A percentile compares a stretch with the other conserved stretches of the same genome.
These are phyloP conservation scores for Eclectus roratus DNA, from an alignment of 2,113 vertebrate species.

Conservation along the genomic window DNA sequence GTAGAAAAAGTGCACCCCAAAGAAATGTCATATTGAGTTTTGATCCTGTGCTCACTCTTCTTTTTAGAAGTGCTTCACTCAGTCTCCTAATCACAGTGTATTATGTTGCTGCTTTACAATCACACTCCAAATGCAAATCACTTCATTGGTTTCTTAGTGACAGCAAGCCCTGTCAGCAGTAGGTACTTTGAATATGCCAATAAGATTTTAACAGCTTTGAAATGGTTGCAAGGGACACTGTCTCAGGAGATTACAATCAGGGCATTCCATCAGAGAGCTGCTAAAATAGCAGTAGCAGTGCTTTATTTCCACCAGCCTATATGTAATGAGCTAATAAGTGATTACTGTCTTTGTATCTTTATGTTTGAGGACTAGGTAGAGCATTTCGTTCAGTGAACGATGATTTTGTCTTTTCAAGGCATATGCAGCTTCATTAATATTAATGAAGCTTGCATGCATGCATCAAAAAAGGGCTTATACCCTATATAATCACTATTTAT, in stretches of 20 bases:
- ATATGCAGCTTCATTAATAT: conserved; percentile 40
- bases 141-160: conserved; percentile 30
- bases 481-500: conserved; percentile 50
- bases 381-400: not conserved
- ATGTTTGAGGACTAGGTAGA: conserved; percentile 17
- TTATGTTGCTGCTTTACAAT: conserved; percentile 59
- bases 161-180: conserved; percentile 36
- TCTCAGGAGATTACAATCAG: conserved; percentile 51
- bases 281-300: not conserved
- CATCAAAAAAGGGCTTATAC: not conserved
- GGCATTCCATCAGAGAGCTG: conserved; percentile 25
- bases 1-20: not conserved
- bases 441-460: not conserved
- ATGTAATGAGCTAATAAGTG: conserved; percentile 38
- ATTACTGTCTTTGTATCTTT: conserved; percentile 42
- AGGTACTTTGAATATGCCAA: conserved; percentile 29
- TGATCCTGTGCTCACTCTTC: not conserved
- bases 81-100: conserved; percentile 41
- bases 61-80: conserved; percentile 33
- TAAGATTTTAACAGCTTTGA: conserved; percentile 21
- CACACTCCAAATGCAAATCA: conserved; percentile 58
- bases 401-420: conserved; percentile 29
- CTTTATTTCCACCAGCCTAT: conserved; percentile 22
- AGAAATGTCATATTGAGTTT: not conserved
- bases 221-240: not conserved